Percentiles rank a stretch among this genome's conserved stretches.
Evolutionary conservation across 2,888 invertebrate genomes (phyloP).

Genomic region (Eupithecia centaureata): DNA sequence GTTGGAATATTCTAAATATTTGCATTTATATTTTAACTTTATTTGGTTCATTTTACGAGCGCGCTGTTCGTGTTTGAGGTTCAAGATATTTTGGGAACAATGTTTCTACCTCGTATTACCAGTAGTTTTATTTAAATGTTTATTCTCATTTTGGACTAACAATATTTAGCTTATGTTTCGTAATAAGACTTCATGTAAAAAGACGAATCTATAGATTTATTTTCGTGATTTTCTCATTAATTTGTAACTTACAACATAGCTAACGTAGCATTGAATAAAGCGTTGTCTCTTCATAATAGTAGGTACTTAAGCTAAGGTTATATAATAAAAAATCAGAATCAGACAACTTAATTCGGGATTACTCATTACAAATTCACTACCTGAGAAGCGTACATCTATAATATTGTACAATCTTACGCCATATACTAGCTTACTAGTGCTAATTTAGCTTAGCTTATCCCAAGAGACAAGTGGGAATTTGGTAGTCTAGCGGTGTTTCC

Average conservation of each 20-base stretch:
- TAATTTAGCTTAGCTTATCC: slow-evolving; percentile 13
- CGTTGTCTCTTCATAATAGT: neutral
- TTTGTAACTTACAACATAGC: no score
- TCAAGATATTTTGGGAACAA: slow-evolving; percentile 18
- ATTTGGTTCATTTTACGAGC: slow-evolving; percentile 33
- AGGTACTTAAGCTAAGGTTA: no score
- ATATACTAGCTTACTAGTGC: no score
- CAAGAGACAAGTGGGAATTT: slow-evolving; percentile 16
- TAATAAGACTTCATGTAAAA: no score
- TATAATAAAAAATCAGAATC: no score
- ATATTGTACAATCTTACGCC: no score
- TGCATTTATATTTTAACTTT: slow-evolving; percentile 35
- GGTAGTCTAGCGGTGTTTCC: slow-evolving; percentile 9
- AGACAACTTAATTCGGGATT: no score
- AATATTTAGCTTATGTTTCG: no score
- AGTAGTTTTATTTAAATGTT: neutral
- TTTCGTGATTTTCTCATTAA: neutral
- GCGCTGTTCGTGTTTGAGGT: slow-evolving; percentile 17
- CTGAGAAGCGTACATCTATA: neutral
- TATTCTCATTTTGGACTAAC: no score
- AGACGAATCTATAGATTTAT: no score
- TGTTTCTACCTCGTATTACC: neutral
- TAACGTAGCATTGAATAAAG: neutral
- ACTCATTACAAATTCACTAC: no score
- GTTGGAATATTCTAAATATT: slow-evolving; percentile 45